Percentiles rank a stretch among this genome's conserved stretches.
These are phyloP conservation scores for Cerceris ruficornis DNA, from an alignment of 2,888 invertebrate genomes.

Conservation along the genomic window DNA sequence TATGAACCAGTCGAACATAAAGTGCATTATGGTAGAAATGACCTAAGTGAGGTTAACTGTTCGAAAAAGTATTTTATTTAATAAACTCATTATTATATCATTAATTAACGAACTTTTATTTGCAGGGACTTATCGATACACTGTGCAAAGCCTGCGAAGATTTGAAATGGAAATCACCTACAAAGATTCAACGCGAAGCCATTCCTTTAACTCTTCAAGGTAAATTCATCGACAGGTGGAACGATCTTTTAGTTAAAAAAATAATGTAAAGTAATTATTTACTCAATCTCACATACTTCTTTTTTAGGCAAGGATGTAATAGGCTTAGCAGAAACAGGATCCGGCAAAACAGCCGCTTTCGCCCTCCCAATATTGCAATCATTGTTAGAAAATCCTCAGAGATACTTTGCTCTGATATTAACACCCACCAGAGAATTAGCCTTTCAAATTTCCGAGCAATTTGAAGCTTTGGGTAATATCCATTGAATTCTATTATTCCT, in stretches of 20 bases:
- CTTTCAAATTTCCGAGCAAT: conserved; percentile 99
- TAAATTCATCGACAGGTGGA: conserved; percentile 70
- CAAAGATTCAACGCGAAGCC: conserved; percentile 97
- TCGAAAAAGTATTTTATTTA: not conserved
- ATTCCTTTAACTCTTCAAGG: conserved; percentile 96
- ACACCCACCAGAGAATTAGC: conserved; percentile 99
- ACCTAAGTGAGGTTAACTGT: not conserved
- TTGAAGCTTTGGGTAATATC: conserved; percentile 94
- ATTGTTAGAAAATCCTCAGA: conserved; percentile 94
- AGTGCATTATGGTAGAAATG: not conserved
- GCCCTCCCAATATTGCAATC: conserved; percentile 97
- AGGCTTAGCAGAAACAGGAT: conserved; percentile 92
- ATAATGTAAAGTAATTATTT: conserved; percentile 75
- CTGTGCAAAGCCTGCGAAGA: conserved; percentile 95
- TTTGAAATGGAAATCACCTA: conserved; percentile 96
- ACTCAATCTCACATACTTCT: conserved; percentile 82
- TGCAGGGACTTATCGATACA: conserved; percentile 94
- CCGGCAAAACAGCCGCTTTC: conserved; percentile 99
- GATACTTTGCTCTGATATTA: conserved; percentile 95
- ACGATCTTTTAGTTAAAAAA: conserved; percentile 16
- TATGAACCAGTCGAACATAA: too few relatives aligned
- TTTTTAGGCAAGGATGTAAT: conserved; percentile 91
- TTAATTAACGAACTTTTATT: conserved; percentile 17
- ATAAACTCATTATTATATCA: not conserved
- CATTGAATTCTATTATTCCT: not conserved